Evolutionary conservation across 2,888 invertebrate species (phyloP).

Genomic region (Notodonta dromedarius): DNA sequence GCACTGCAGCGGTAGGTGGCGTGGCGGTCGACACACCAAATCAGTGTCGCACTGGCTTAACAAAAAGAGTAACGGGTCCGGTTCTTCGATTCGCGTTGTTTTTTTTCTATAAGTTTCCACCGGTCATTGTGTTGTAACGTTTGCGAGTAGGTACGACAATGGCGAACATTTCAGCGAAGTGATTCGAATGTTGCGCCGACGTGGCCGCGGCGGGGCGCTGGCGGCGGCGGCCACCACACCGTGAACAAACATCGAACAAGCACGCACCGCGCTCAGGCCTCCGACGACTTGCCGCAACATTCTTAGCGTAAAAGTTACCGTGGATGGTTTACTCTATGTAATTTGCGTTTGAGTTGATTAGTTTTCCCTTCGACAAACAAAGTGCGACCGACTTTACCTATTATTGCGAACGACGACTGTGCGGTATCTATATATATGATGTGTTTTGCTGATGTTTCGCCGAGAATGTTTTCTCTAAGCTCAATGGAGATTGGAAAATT

Average conservation of each 20-base stretch:
- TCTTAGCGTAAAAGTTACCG: constrained; percentile 83
- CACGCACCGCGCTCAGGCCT: constrained; percentile 66
- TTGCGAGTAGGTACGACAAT: constrained; percentile 30
- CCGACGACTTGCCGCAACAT: constrained; percentile 81
- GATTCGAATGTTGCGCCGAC: constrained; percentile 46
- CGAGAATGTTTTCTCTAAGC: constrained; percentile 52
- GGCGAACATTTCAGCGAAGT: constrained; percentile 44
- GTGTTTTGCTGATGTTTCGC: constrained; percentile 61
- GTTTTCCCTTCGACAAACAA: constrained; percentile 60
- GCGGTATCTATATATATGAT: constrained; percentile 43
- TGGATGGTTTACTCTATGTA: constrained; percentile 83
- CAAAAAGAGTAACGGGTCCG: constrained; percentile 34
- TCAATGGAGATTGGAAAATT: constrained; percentile 59
- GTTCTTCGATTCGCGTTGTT: constrained; percentile 36
- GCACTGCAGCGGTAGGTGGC: constrained; percentile 33
- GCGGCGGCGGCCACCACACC: constrained; percentile 61
- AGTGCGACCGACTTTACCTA: constrained; percentile 67
- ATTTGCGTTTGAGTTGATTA: constrained; percentile 78
- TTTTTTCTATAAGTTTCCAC: constrained; percentile 36
- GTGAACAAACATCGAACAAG: constrained; percentile 79
- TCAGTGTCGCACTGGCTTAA: constrained; percentile 18
- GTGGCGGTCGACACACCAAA: constrained; percentile 23
- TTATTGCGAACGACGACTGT: constrained; percentile 63
- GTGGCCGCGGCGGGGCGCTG: constrained; percentile 62
- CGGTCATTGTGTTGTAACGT: constrained; percentile 50